A percentile compares a stretch with the other conserved stretches of the same genome.
These are phyloP conservation scores for Helicoverpa assulta DNA, from an alignment of 2,888 invertebrate genomes.

Conservation along the genomic window DNA sequence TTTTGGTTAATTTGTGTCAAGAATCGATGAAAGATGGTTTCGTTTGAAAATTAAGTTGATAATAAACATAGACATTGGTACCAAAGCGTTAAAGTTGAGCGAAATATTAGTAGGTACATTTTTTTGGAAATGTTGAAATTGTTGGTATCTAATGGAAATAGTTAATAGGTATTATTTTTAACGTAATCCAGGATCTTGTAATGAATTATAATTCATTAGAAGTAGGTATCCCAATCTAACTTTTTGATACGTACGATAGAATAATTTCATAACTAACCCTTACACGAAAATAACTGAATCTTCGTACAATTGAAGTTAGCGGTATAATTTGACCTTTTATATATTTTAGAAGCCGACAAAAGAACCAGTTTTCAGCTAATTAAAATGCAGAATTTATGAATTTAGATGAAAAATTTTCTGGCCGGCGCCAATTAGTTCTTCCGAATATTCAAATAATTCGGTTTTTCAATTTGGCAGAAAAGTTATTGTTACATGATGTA, in stretches of 20 bases:
- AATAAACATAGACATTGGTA: no score
- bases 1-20: not conserved
- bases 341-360: constrained; percentile 15
- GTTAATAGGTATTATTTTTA: no score
- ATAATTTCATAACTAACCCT: constrained; percentile 2
- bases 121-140: no score
- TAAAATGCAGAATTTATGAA: constrained; percentile 23
- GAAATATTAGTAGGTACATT: no score
- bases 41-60: no score
- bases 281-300: constrained; percentile 1
- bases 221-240: not conserved
- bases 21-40: no score
- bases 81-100: no score
- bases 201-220: no score
- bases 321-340: constrained; percentile 9
- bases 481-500: no score
- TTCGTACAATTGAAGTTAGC: not conserved
- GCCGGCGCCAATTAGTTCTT: not conserved
- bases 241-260: not conserved
- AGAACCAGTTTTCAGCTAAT: not conserved
- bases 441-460: not conserved
- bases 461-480: not conserved
- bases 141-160: no score
- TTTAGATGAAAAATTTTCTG: constrained; percentile 19
- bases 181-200: no score